phyloP scores from a whole-genome alignment of 1,140 invertebrate species.

The Ctenoplectra terminalis region DNA sequence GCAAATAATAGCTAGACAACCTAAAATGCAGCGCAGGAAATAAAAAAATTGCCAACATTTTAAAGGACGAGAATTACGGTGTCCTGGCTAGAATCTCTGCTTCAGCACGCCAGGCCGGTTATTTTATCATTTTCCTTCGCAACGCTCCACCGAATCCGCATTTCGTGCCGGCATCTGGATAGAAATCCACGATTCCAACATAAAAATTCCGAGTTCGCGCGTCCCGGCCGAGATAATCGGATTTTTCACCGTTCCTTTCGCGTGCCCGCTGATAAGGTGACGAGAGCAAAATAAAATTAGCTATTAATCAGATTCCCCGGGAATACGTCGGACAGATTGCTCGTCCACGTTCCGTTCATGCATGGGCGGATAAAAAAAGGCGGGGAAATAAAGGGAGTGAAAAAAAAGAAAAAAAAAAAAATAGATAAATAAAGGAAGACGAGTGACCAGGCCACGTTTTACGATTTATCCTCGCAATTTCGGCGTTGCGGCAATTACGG shows the following conservation, averaged over 20 bases:
- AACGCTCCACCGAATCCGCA: conserved; percentile 8
- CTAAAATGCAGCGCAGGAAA: not conserved
- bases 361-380: no score
- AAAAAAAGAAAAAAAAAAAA: not conserved
- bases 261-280: conserved; percentile 21
- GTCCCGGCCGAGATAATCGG: conserved; percentile 3
- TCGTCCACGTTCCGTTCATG: not conserved
- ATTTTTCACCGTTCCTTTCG: conserved; percentile 25
- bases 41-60: not conserved
- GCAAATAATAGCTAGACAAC: no score
- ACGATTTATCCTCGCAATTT: conserved; percentile 30
- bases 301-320: conserved; percentile 36
- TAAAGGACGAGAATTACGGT: not conserved
- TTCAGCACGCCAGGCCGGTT: not conserved
- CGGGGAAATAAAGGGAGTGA: no score
- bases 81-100: not conserved
- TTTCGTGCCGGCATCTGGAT: conserved; percentile 8
- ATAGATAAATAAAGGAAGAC: not conserved
- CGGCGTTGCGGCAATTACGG: conserved; percentile 10
- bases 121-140: conserved; percentile 34
- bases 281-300: conserved; percentile 34
- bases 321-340: not conserved
- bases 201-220: conserved; percentile 27
- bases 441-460: not conserved
- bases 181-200: conserved; percentile 6